Base-by-base conservation (phyloP, 37 sponge, comb jelly and placozoan genomes). In the Eunapius fragilis region DNA sequence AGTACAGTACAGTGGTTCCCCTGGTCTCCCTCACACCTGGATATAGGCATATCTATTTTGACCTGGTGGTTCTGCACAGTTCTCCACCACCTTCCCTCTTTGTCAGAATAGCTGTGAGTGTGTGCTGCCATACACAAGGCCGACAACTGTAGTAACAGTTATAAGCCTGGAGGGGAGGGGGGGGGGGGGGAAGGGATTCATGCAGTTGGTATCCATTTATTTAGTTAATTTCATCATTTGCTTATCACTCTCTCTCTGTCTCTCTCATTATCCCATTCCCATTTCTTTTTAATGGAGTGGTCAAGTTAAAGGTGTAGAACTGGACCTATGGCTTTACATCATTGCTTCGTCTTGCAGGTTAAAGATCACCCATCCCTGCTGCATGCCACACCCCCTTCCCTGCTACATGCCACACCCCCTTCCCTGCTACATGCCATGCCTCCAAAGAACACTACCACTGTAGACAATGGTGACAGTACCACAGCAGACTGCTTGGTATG, bases 41-140 rank as follows among this genome's bases (percentile, higher is more conserved):
- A 37, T 82, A 82, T 69, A 82, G 67, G 23, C 82, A 81, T 67
- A 26, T 88, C 19, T 88, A 82, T 49, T 37, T 88, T 32, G 23
- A 19, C 27, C 47, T 67, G 3, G 49, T 7, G 37, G 24, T 23
- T 23, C 19, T 25, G 26, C 0, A 13, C 31, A 58, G 37, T 24
- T 25, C 74, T 25, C 82, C 37, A 0, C 73, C 75, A 17, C 82
- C 88, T n/a, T 82, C 82, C 2, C 67, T 88, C 32, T 82, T 88
- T 47, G 37, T 88, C 23, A 47, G 74, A 37, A 35, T 47, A 49
- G 2, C 71, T 25, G 81, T 81, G 34, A 81, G 81, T 81, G 9
- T 58, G 11, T 10, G 24, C 35, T 25, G 26, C n/a, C 30, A 79
- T 4, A 30, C n/a, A n/a, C n/a, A n/a, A n/a, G n/a, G n/a, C n/a